phyloP scores from a whole-genome alignment of 1,140 invertebrate species.

The Rhopalosiphum padi region DNA sequence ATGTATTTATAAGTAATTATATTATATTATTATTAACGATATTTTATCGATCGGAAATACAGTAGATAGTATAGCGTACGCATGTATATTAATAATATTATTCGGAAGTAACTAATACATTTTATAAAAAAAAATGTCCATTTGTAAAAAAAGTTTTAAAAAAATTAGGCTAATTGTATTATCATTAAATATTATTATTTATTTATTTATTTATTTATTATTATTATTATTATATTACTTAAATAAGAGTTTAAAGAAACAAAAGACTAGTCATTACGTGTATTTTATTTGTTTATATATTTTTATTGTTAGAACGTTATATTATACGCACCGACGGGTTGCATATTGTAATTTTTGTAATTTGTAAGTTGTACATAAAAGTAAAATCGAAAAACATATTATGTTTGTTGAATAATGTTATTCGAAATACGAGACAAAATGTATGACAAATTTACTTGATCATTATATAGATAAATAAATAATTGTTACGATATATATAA shows the following conservation, averaged over 20 bases:
- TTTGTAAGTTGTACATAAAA: slow-evolving; percentile 37
- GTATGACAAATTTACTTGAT: background rate
- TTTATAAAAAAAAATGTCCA: background rate
- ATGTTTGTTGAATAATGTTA: slow-evolving; percentile 43
- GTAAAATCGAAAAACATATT: background rate
- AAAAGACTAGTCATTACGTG: slow-evolving; percentile 56
- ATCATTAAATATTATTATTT: slow-evolving; percentile 41
- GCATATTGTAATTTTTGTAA: slow-evolving; percentile 37
- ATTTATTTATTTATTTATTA: slow-evolving; percentile 48
- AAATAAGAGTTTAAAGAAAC: slow-evolving; percentile 50
- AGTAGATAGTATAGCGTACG: background rate
- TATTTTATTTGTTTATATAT: slow-evolving; percentile 57
- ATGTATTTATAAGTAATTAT: background rate
- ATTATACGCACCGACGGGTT: background rate
- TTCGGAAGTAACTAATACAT: background rate
- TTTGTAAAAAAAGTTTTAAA: slow-evolving; percentile 32
- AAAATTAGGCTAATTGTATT: slow-evolving; percentile 38
- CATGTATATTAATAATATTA: background rate
- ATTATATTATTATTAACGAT: background rate
- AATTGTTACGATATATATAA: slow-evolving; percentile 42
- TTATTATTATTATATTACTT: slow-evolving; percentile 53
- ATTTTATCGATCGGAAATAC: background rate
- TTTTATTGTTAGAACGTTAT: slow-evolving; percentile 56
- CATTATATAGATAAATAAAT: slow-evolving; percentile 43
- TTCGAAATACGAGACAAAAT: background rate